A percentile compares a stretch with the other conserved stretches of the same genome.
Evolutionary conservation across 2,888 invertebrate genomes (phyloP).

Genomic region (Tenthredo livida): DNA sequence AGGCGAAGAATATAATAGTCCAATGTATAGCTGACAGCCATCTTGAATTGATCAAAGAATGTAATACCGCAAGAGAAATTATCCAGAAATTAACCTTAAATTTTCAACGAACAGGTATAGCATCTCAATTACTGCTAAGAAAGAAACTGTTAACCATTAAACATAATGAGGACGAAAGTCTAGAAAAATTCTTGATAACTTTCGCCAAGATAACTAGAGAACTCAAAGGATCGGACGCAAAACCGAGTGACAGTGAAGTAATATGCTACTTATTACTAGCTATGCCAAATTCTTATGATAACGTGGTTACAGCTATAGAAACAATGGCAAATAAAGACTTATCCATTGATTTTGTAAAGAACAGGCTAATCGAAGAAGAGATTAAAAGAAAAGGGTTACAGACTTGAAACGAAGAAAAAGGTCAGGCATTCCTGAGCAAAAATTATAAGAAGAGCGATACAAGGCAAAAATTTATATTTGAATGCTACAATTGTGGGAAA

Average conservation of each 20-base stretch:
- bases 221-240: constrained; percentile 61
- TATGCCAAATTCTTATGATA: background rate
- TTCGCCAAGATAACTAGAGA: constrained; percentile 60
- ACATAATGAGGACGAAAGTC: constrained; percentile 51
- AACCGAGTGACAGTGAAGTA: background rate
- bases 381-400: background rate
- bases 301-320: constrained; percentile 1
- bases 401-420: background rate
- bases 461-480: background rate
- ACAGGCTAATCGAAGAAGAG: background rate
- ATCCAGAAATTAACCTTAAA: background rate
- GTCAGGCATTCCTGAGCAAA: background rate
- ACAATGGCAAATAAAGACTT: background rate
- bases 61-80: constrained; percentile 61
- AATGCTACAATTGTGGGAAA: no score
- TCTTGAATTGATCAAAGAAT: constrained; percentile 59
- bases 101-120: constrained; percentile 63
- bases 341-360: background rate
- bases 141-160: constrained; percentile 63
- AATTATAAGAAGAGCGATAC: background rate
- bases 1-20: constrained; percentile 57
- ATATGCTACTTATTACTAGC: background rate
- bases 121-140: constrained; percentile 60
- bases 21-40: constrained; percentile 58
- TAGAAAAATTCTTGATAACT: constrained; percentile 60